phyloP scores from a whole-genome alignment of 2,888 invertebrate species.

The Cosmopolites sordidus region DNA sequence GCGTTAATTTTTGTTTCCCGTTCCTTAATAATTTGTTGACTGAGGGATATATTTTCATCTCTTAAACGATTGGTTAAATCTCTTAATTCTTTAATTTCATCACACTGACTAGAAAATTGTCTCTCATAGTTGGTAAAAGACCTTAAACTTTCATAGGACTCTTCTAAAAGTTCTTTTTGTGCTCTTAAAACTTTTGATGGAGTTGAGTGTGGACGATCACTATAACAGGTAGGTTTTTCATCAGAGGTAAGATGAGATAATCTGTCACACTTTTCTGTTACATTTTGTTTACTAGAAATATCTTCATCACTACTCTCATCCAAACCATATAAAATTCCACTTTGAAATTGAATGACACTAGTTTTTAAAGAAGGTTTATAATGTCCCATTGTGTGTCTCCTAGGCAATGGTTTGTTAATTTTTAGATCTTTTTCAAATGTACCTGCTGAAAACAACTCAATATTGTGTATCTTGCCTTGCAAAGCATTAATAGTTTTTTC shows the following conservation, averaged over 20 bases:
- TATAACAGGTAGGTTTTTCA: constrained; percentile 1
- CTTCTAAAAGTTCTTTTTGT: constrained; percentile 11
- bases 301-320: constrained; percentile 10
- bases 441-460: constrained; percentile 13
- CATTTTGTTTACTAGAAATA: not conserved
- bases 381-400: constrained; percentile 14
- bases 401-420: constrained; percentile 2
- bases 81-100: constrained; percentile 7
- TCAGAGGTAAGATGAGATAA: not conserved
- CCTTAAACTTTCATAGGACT: constrained; percentile 12
- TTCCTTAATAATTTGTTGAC: not conserved
- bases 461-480: constrained; percentile 16
- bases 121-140: constrained; percentile 13
- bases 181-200: constrained; percentile 4
- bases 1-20: not conserved
- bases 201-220: not conserved
- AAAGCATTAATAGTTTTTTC: constrained; percentile 18
- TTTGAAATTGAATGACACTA: not conserved
- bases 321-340: not conserved
- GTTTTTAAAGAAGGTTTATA: constrained; percentile 4
- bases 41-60: constrained; percentile 11
- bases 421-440: constrained; percentile 1
- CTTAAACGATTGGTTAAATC: constrained; percentile 6
- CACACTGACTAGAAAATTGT: constrained; percentile 3
- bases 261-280: not conserved